Evolutionary conservation across 2,113 vertebrate species (phyloP).

Genomic region (Zootoca vivipara): DNA sequence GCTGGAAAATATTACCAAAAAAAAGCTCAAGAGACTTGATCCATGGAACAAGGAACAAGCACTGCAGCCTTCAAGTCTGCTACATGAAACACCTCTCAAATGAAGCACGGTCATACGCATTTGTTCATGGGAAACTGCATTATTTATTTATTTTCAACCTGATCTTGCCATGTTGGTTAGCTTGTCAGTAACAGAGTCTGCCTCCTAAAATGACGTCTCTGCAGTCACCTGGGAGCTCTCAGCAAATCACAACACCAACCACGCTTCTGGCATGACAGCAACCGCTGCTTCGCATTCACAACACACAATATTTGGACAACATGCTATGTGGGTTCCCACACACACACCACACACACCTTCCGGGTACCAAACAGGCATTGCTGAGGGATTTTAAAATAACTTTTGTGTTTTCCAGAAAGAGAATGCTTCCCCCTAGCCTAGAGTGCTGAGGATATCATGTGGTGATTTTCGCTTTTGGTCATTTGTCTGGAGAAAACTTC

Average conservation of each 20-base stretch:
- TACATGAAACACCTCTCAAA: constrained; percentile 40
- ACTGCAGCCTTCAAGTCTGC: constrained; percentile 52
- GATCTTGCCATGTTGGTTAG: background rate
- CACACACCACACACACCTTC: background rate
- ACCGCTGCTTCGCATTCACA: background rate
- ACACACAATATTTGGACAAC: background rate
- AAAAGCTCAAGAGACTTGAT: constrained; percentile 54
- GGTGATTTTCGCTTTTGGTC: too few relatives aligned
- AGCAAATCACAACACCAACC: too few relatives aligned
- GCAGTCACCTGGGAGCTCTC: background rate
- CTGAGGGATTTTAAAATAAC: background rate
- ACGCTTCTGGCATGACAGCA: too few relatives aligned
- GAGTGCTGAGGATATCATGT: background rate
- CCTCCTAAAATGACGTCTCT: background rate
- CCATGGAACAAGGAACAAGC: constrained; percentile 68
- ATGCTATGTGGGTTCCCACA: background rate
- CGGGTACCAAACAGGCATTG: background rate
- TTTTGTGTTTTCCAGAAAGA: background rate
- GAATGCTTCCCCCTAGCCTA: background rate
- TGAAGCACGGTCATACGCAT: constrained; percentile 14
- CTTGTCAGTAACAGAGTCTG: background rate
- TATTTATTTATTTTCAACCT: constrained; percentile 40
- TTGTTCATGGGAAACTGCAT: constrained; percentile 10
- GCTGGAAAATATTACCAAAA: constrained; percentile 70
- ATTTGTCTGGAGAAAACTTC: too few relatives aligned